Conservation (phyloP, 2,888 invertebrate species). For the Tupiocoris notatus region DNA sequence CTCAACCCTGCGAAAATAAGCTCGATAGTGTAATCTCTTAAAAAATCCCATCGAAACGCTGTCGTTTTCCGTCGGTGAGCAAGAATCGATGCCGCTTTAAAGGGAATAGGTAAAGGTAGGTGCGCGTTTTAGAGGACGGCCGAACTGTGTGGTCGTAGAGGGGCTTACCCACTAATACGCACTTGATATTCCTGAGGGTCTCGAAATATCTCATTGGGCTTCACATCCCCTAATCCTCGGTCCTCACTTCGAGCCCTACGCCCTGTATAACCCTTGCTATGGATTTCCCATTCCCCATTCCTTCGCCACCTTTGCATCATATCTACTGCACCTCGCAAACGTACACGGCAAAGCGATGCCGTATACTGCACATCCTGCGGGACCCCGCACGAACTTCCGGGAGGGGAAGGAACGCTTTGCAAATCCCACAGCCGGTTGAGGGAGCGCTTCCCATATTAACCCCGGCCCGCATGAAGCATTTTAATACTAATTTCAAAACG, state of each 20-base stretch:
- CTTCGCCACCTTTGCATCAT: not conserved
- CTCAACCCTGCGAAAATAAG: too few relatives aligned
- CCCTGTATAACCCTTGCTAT: slow-evolving; percentile 3
- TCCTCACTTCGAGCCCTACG: not conserved
- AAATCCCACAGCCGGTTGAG: not conserved
- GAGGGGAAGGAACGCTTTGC: not conserved
- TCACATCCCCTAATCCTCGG: slow-evolving; percentile 2
- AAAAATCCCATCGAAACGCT: too few relatives aligned
- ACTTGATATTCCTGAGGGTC: slow-evolving; percentile 34
- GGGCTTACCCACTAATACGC: slow-evolving; percentile 27
- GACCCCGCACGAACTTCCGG: not conserved
- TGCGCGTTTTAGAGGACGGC: not conserved
- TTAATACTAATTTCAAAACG: not conserved
- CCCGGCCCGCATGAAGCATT: not conserved
- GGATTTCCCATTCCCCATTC: slow-evolving; percentile 30
- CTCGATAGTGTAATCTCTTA: too few relatives aligned
- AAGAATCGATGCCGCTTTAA: too few relatives aligned
- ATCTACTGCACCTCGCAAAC: not conserved
- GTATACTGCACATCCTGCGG: not conserved
- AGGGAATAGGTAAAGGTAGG: not conserved
- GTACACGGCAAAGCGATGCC: not conserved
- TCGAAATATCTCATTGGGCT: slow-evolving; percentile 36
- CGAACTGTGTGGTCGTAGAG: not conserved
- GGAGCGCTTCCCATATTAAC: not conserved
- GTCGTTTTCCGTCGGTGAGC: too few relatives aligned